Conservation (phyloP, 2,113 vertebrate species). For the Macquaria ambigua region DNA sequence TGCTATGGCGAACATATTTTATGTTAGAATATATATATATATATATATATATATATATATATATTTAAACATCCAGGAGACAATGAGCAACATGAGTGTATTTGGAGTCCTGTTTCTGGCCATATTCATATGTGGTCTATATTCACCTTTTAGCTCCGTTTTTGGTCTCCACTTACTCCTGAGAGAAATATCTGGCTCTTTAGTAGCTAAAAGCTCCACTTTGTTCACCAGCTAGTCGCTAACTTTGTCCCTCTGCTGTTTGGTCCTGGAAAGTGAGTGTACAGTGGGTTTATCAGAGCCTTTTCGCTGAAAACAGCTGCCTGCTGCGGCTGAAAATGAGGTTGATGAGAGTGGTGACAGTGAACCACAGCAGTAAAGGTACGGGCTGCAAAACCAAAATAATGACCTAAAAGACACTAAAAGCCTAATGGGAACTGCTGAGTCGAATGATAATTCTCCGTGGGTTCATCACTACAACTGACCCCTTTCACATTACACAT, state of each 20-base stretch:
- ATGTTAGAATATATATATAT: too few relatives aligned
- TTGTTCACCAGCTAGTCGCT: too few relatives aligned
- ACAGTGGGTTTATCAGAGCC: too few relatives aligned
- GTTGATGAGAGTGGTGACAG: too few relatives aligned
- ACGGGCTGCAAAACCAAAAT: too few relatives aligned
- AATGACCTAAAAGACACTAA: background rate
- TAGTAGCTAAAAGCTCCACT: background rate
- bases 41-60: too few relatives aligned
- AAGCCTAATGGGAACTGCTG: background rate
- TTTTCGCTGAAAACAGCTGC: too few relatives aligned
- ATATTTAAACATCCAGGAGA: background rate
- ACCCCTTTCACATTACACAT: background rate
- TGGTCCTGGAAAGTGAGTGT: too few relatives aligned
- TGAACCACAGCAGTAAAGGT: too few relatives aligned
- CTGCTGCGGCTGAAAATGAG: too few relatives aligned
- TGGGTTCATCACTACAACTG: background rate
- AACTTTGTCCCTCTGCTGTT: too few relatives aligned
- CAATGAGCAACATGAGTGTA: too few relatives aligned
- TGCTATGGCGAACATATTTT: background rate
- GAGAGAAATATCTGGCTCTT: background rate
- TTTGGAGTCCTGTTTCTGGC: background rate
- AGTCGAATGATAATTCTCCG: background rate
- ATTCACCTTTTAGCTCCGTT: background rate
- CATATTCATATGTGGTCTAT: background rate
- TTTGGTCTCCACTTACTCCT: background rate